Evolutionary conservation across 2,113 vertebrate species (phyloP).

Genomic region (Caretta caretta): DNA sequence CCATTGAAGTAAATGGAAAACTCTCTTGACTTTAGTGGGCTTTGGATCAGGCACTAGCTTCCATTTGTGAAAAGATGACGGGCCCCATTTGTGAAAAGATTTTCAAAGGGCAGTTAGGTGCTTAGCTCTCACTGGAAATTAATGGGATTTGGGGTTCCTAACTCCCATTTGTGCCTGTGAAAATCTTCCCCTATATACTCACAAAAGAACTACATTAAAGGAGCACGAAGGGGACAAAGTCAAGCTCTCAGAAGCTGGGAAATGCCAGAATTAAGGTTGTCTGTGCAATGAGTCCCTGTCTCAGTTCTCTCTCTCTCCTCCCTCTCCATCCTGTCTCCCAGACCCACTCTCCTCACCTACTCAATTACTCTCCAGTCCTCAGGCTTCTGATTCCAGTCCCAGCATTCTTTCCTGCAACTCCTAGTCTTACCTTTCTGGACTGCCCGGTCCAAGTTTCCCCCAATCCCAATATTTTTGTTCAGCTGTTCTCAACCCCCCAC

Average conservation of each 20-base stretch:
- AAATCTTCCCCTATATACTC: background rate
- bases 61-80: background rate
- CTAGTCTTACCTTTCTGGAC: background rate
- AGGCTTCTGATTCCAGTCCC: background rate
- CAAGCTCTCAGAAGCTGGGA: background rate
- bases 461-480: background rate
- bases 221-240: background rate
- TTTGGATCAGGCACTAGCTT: background rate
- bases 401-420: background rate
- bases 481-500: background rate
- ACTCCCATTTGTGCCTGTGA: background rate
- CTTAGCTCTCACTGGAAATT: background rate
- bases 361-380: background rate
- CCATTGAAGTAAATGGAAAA: background rate
- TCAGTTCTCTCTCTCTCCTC: background rate
- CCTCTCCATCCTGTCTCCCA: background rate
- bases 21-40: background rate
- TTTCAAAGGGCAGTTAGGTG: background rate
- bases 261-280: background rate
- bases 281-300: background rate
- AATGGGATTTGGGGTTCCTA: background rate
- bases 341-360: background rate
- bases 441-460: background rate
- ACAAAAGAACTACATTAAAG: background rate
- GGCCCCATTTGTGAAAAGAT: background rate